A percentile compares a stretch with the other conserved stretches of the same genome.
Conservation (phyloP, 2,797 vertebrate genomes). For the Picus viridis region DNA sequence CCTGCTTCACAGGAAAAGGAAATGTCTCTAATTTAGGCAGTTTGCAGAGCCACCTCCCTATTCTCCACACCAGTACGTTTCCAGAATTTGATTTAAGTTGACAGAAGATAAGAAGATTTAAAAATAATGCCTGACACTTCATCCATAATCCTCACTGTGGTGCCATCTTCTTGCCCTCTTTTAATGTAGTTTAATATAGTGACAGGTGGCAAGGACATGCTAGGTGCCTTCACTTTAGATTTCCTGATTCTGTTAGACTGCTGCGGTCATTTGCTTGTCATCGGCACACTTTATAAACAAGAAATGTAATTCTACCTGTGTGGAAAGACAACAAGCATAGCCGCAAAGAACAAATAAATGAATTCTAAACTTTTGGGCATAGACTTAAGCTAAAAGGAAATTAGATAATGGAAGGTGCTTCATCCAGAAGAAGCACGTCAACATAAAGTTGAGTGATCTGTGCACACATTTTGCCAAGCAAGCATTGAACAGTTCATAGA, state of each 20-base stretch:
- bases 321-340: background rate
- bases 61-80: background rate
- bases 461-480: background rate
- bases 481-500: background rate
- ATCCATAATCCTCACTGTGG: background rate
- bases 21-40: background rate
- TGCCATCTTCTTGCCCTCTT: background rate
- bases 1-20: background rate
- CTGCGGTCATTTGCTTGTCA: background rate
- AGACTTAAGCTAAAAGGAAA: constrained; percentile 1
- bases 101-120: constrained; percentile 30
- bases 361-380: background rate
- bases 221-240: background rate
- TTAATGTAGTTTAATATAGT: background rate
- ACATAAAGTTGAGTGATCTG: constrained; percentile 49
- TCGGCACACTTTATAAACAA: background rate
- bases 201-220: background rate
- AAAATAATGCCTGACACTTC: constrained; percentile 39
- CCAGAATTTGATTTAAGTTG: constrained; percentile 10
- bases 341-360: background rate
- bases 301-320: background rate
- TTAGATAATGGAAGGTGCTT: constrained; percentile 44
- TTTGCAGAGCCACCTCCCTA: background rate
- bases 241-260: background rate
- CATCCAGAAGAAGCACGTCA: background rate